Evolutionary conservation across 1,140 invertebrate genomes (phyloP).

Genomic region (Ceratosolen solmsi): DNA sequence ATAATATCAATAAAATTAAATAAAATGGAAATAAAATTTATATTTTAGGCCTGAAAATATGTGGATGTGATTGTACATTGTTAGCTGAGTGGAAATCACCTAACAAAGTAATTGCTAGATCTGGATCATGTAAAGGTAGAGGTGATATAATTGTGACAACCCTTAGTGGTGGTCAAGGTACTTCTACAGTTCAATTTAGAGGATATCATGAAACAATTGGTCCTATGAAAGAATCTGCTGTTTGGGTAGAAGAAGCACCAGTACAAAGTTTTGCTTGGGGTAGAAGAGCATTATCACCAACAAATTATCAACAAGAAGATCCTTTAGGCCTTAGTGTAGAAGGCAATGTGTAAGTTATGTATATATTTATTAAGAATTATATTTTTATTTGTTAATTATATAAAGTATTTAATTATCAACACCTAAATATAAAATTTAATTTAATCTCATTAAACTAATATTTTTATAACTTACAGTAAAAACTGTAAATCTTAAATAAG

Average conservation of each 20-base stretch:
- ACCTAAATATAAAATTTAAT: too few relatives aligned
- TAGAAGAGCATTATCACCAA: constrained; percentile 85
- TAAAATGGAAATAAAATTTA: too few relatives aligned
- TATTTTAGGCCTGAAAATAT: constrained; percentile 90
- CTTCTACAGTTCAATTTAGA: constrained; percentile 96
- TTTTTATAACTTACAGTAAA: not conserved
- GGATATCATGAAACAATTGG: constrained; percentile 90
- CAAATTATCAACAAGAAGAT: constrained; percentile 92
- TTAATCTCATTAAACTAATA: too few relatives aligned
- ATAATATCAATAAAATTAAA: too few relatives aligned
- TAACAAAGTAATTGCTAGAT: constrained; percentile 97
- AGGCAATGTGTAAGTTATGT: constrained; percentile 83
- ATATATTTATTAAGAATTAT: constrained; percentile 6
- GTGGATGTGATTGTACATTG: constrained; percentile 94
- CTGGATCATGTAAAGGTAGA: constrained; percentile 92
- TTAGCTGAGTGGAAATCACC: constrained; percentile 98
- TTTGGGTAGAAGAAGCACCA: constrained; percentile 97
- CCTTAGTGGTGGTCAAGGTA: constrained; percentile 90
- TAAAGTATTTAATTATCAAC: not conserved
- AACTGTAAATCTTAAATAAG: not conserved
- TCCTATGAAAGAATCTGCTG: constrained; percentile 97
- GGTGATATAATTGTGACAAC: constrained; percentile 98
- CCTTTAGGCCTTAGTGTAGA: constrained; percentile 95
- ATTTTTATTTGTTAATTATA: not conserved
- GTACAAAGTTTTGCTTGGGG: constrained; percentile 85